Conservation (phyloP, 2,113 vertebrate species). For the Pseudonaja textilis region DNA sequence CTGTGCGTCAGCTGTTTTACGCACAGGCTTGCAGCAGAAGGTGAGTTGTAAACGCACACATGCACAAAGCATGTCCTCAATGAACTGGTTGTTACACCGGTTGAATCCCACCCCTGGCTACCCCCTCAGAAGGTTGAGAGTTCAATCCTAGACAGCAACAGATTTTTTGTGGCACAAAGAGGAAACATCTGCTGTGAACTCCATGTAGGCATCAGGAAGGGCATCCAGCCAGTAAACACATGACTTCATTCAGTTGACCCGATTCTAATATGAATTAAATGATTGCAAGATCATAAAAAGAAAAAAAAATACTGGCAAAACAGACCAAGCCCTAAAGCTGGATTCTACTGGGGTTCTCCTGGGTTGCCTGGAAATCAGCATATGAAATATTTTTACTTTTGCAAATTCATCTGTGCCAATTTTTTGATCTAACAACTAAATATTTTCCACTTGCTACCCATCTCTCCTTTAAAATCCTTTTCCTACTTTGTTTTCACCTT, state of each 20-base stretch:
- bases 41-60: too few species aligned
- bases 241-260: neutral
- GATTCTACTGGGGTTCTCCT: neutral
- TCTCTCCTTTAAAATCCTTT: neutral
- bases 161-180: neutral
- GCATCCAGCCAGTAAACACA: neutral
- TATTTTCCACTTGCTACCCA: neutral
- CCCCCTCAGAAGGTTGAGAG: neutral
- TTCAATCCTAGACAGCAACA: neutral
- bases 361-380: neutral
- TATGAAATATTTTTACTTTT: neutral
- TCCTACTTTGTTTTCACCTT: neutral
- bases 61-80: too few species aligned
- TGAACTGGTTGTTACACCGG: too few species aligned
- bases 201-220: neutral
- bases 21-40: too few species aligned
- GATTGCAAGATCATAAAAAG: neutral
- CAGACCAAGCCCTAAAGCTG: neutral
- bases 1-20: too few species aligned
- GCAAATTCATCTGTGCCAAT: neutral
- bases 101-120: too few species aligned
- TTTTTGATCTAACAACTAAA: neutral
- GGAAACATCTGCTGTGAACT: neutral
- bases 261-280: neutral
- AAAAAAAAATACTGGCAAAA: neutral